Base-by-base conservation (phyloP, 2,797 vertebrate genomes). In the Rhinophrynus dorsalis region DNA sequence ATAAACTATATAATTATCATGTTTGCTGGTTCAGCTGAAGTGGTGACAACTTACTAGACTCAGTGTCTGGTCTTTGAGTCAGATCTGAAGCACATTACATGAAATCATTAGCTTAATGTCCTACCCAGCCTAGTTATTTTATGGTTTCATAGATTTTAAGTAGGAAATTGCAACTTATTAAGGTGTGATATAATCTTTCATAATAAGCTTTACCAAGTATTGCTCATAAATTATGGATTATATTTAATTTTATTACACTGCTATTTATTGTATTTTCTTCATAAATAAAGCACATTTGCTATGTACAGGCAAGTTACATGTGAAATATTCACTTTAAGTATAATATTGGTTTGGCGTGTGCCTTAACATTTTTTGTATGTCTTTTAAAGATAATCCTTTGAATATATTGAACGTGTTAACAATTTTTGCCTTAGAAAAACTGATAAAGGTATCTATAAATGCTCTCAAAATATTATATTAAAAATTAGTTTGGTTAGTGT, bases 21-120 rank as follows among this genome's bases (percentile, higher is more conserved):
- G 55, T 78, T 82, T 82, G 76, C 75, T 82, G 68, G 68, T 81
- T 84, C 83, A 83, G 78, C 79, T 82, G 76, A 59, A 56, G 67
- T 71, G 66, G 72, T 78, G 75, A 80, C 76, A 83, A 75, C 62
- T 54, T 60, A 57, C 67, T 76, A 80, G 79, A 81, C 79, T 70
- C 72, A 47, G 37, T 74, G 80, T 81, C 76, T 77, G 74, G 69
- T 80, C 70, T 78, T 52, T 52, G 76, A 80, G 0, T 2, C 42
- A 79, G 75, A 85, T 80, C 83, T 84, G 78, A 52, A 77, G 54
- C 59, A 17, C 70, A 72, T 79, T 68, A 82, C 75, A 83, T 75
- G 80, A 82, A 84, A 82, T 72, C 51, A 80, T 74, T 83, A 80
- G 21, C 66, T 52, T 44, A 35, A 69, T 80, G 74, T 80, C 81